Base-by-base conservation (phyloP, 2,797 vertebrate species). In the Pipistrellus nathusii region DNA sequence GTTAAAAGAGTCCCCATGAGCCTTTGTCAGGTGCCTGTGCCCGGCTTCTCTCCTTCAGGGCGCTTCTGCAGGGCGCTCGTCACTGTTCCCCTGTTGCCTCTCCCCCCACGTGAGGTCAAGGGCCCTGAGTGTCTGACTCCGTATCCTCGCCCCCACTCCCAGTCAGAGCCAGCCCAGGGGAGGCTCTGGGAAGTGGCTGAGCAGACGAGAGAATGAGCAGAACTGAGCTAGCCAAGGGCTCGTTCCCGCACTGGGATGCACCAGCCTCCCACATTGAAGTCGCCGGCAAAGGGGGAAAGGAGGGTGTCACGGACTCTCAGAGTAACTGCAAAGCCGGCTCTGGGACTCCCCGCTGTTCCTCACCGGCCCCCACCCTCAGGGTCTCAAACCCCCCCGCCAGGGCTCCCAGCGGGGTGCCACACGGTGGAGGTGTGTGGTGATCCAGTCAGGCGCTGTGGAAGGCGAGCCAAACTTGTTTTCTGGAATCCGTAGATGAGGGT, bases 61-160 rank as follows among this genome's bases (percentile, higher is more conserved):
- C 0, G 0, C 32, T 15, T n/a, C 44, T 75, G 48, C 41, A 2
- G 41, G 21, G 51, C 2, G 0, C 10, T 25, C 11, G 1, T 11
- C 1, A 0, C 17, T 9, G 38, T 41, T 21, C 32, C 10, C 23
- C 38, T 9, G 4, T 41, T 57, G 38, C 83, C 32, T 75, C 4
- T 38, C 71, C 44, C 55, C 23, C 76, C 53, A 3, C 14, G 2
- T 15, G 11, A 32, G 15, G 68, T 51, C 84, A 71, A 20, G 44
- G 81, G 44, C 38, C 6, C 0, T 30, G 13, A 48, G 78, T 51
- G 10, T 59, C 64, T 27, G 25, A 20, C 27, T 30, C 38, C 1
- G 32, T 14, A 8, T 68, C 5, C 0, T 13, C 21, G 62, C 51
- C 53, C 35, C 25, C 30, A n/a, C 30, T 86, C 20, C 10, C 3